Evolutionary conservation across 2,113 vertebrate genomes (phyloP), one percentile per base, ranked within the genome.

Genomic region (Antennarius striatus): DNA sequence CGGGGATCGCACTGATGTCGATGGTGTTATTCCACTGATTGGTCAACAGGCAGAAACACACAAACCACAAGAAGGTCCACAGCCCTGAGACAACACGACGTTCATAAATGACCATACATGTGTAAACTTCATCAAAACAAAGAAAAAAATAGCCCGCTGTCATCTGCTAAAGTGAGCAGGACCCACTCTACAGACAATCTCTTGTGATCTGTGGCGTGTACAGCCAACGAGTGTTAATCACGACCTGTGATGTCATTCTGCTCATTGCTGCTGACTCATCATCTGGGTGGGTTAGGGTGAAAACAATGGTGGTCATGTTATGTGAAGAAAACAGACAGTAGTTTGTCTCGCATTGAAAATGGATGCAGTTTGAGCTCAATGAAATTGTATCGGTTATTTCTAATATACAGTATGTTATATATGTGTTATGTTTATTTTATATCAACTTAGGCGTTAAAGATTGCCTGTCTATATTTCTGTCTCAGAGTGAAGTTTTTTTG

Each of bases 1-100:
- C 63, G 0, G 91, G 92, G 0, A 94, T 11, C 0, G 0, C 6
- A 0, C 70, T 40, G 0, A 80, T 12, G 0, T 29, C 0, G 0
- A 13, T 0, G 0, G 0, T 55, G 0, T 82, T 87, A 12, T 87
- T 70, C 96, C 96, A 98, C 77, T 95, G 93, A 82, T 92, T 95
- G 87, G 95, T 91, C 72, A 97, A 75, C 83, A 96, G 90, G 79
- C 96, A 98, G 86, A 98, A 98, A 3, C 94, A 94, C 1, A 96
- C 70, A 22, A 98, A 96, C 96, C 96, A 98, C 69, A 98, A 90
- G 86, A 97, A 95, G 14, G 94, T 94, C 96, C 95, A 97, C 68
- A 77, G 73, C 56, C 92, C 96, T 97, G 43, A 28, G 62, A 63
- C 51, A 75, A 58, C 54, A 53, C 15, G 9, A 36, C 32, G 15